Evolutionary conservation across 2,888 invertebrate species (phyloP).

Genomic region (Luperina nickerlii): DNA sequence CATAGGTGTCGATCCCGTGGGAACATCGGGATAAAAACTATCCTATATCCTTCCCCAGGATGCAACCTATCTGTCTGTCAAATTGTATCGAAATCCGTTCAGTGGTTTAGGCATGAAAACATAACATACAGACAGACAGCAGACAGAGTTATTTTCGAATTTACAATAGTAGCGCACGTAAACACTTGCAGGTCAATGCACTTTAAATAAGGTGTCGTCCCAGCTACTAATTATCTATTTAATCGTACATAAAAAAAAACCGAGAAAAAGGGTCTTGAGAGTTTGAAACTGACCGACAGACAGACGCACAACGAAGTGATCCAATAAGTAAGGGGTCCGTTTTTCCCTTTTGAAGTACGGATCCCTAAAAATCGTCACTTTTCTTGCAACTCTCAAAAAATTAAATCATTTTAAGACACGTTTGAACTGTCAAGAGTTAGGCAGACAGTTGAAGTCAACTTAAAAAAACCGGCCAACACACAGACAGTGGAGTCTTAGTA

Average conservation of each 20-base stretch:
- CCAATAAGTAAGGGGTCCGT: neutral
- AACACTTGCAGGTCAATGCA: conserved; percentile 24
- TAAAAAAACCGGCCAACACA: too few species aligned
- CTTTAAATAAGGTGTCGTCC: neutral
- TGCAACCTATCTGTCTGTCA: too few species aligned
- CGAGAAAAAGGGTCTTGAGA: neutral
- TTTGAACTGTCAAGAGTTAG: neutral
- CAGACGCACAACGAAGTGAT: neutral
- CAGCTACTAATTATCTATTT: neutral
- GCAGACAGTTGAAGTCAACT: neutral
- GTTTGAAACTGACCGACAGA: neutral
- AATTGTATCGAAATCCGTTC: too few species aligned
- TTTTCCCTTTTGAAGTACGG: too few species aligned
- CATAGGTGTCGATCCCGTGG: too few species aligned
- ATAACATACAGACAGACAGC: too few species aligned
- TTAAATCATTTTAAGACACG: neutral
- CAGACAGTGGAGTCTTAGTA: too few species aligned
- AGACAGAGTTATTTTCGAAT: too few species aligned
- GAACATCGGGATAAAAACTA: too few species aligned
- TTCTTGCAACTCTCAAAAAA: neutral
- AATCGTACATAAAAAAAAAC: neutral
- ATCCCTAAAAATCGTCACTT: neutral
- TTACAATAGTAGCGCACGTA: too few species aligned
- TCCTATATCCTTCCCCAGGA: too few species aligned
- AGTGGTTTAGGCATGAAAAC: too few species aligned